Base-by-base conservation (phyloP, 2,797 vertebrate genomes). In the Sylvilagus floridanus region DNA sequence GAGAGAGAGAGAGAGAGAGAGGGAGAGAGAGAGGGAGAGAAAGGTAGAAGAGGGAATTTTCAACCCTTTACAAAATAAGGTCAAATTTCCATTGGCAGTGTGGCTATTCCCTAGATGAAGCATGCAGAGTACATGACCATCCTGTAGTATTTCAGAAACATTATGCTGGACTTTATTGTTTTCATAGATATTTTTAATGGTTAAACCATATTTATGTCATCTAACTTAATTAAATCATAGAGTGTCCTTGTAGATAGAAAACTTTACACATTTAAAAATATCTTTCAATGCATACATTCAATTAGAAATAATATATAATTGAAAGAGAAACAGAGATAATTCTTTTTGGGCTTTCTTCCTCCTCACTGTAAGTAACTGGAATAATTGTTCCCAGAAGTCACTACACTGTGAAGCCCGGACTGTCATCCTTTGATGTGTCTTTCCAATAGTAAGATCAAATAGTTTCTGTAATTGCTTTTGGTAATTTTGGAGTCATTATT, bases 321-420 rank as follows among this genome's bases (percentile, higher is more conserved):
- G 88, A 96, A 95, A 97, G 84, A 76, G 42, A 96, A 97, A 60
- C 17, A 96, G 60, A 83, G 94, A 95, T 88, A 94, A 84, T 96
- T 96, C 65, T n/a, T 95, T 93, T 90, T 66, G 68, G 26, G 83
- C 60, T 30, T 60, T 47, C 32, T 24, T 26, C 1, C n/a, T 93
- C 13, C 50, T 6, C n/a, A 54, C 86, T 94, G 94, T 96, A 94
- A 95, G 81, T n/a, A 76, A 72, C 73, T 91, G 37, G 91, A 96
- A 79, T 96, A 98, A 97, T 93, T 85, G 73, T 97, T 97, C 94
- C 78, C 92, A 97, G 96, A 97, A 97, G 92, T 88, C 24, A 37
- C 62, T 94, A 54, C 2, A 24, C 83, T 91, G 83, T 94, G 93
- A 88, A 97, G 50, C 52, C 78, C 94, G 37, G 79, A 79, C 81